Evolutionary conservation across 2,113 vertebrate species (phyloP), one percentile per base, ranked within the genome.

Genomic region (Alosa alosa): DNA sequence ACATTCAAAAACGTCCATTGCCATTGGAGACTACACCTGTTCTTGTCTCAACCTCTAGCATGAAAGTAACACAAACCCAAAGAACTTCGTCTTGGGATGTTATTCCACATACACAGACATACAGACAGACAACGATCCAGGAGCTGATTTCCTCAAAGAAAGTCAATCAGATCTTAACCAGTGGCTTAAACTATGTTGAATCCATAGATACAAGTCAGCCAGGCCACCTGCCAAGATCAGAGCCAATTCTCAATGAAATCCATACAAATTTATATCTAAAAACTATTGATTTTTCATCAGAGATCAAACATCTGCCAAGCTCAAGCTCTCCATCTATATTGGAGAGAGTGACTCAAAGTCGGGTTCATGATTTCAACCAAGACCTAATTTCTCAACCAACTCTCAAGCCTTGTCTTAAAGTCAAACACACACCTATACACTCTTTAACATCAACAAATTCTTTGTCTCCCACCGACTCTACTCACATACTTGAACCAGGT

Each of bases 301-400:
- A 78, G 31, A 39, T 17, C 72, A 78, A 78, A 36, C 31, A 78
- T 17, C 31, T 78, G 72, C 31, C 31, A 78, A 78, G 4, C 72
- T 78, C 36, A 78, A 78, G 72, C 8, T 78, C 11, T 39, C 10
- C 8, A 5, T 78, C 31, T 78, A 13, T 39, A 36, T 13, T 39
- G 11, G 72, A 78, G 4, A 36, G 11, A 78, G 11, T 15, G 31
- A 78, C 72, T 41, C 72, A 78, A 36, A 78, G 31, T 78, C 4
- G 39, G 36, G 31, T 39, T 78, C 15, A 78, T 78, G 72, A 64
- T 64, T 64, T 78, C 72, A 78, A 78, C 25, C 72, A 78, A 39
- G 13, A 78, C 72, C 25, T 78, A 2, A 9, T 68, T 31, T 78
- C 13, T 39, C 72, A 78, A 18, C 31, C 18, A 41, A 36, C 72